phyloP scores from a whole-genome alignment of 2,797 vertebrate genomes.

The Pteropus rufus region DNA sequence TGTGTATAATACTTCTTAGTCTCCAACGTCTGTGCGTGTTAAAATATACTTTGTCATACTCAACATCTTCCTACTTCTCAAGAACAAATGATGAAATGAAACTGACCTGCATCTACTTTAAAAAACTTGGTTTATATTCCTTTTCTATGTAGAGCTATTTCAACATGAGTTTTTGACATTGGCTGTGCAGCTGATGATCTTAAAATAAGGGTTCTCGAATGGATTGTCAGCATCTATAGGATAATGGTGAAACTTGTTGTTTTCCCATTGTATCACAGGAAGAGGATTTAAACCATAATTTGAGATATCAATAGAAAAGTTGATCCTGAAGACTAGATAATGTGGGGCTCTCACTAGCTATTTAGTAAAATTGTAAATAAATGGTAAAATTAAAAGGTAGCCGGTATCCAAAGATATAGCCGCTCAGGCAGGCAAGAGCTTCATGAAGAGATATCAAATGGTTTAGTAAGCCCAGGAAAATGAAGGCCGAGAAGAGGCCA shows the following conservation, averaged over 20 bases:
- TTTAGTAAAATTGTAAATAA: neutral
- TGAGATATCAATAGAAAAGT: neutral
- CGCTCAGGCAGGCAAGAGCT: neutral
- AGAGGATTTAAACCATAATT: neutral
- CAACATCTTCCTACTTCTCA: neutral
- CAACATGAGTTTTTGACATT: neutral
- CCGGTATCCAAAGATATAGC: neutral
- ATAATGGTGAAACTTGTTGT: neutral
- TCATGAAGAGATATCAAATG: neutral
- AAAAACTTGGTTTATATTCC: neutral
- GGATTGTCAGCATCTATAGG: neutral
- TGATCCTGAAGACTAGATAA: neutral
- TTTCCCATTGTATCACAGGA: neutral
- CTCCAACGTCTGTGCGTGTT: neutral
- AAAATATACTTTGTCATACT: slow-evolving; percentile 12
- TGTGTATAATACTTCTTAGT: neutral
- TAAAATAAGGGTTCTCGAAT: neutral
- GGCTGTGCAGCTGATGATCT: neutral
- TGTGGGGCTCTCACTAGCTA: neutral
- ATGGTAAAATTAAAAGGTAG: neutral
- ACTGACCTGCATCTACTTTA: neutral
- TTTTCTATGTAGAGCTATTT: neutral
- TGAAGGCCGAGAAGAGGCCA: slow-evolving; percentile 10
- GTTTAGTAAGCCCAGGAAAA: slow-evolving; percentile 39
- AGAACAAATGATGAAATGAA: slow-evolving; percentile 11